Evolutionary conservation across 2,888 invertebrate genomes (phyloP), one percentile per base, ranked within the genome.

Genomic region (Ommatoiulus sabulosus): DNA sequence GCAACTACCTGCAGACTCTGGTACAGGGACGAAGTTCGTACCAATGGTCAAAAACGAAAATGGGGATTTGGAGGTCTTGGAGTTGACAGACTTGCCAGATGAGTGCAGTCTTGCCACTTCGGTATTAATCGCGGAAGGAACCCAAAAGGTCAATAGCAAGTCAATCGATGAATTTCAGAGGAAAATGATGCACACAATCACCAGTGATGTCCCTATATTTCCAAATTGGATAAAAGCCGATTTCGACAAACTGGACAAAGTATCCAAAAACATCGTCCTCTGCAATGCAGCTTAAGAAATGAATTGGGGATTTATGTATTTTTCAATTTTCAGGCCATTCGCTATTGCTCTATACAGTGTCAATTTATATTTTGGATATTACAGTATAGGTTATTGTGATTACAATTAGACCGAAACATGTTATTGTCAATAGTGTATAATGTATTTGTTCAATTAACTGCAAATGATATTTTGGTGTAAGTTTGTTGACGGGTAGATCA

Each of bases 21-120:
- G 24, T 24, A 6, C 72, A 7, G 72, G 24, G 24, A 10, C 20
- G 24, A 72, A 72, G 72, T 72, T 72, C 8, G 20, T 20, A 7
- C 72, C 72, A 20, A 24, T 72, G 24, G 72, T 72, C 24, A n/a
- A 1, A 0, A 20, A 72, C 7, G 24, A 72, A 6, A 10, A 20
- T 24, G 72, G 72, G 10, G 72, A 24, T 72, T 7, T 72, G 72
- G 72, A 72, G 24, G 7, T 72, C 20, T 20, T 72, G 72, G 72
- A 72, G 6, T 24, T 72, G 72, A 24, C 72, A 3, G 72, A 72
- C 24, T 72, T 72, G 72, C 72, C 72, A 20, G 72, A 72, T 24
- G 72, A 72, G 20, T 72, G 72, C 72, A 72, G 72, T 20, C 72
- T 72, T 72, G 4, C 72, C 72, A 72, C 72, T 24, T 72, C 72